These are phyloP conservation scores for Oncorhynchus kisutch DNA, from an alignment of 2,113 vertebrate genomes.

Conservation along the genomic window DNA sequence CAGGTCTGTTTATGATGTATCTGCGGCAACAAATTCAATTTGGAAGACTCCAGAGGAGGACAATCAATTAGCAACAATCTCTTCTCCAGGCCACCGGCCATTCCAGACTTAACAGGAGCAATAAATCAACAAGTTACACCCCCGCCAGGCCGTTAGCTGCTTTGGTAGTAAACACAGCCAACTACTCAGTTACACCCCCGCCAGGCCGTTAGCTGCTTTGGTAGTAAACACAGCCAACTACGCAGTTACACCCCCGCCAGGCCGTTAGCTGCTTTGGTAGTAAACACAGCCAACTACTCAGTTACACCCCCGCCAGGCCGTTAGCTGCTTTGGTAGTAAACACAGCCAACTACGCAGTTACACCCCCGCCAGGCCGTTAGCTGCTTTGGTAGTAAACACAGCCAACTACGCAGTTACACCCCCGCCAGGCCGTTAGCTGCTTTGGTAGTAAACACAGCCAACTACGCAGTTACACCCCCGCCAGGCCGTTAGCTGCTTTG, in stretches of 20 bases:
- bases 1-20: slow-evolving; percentile 19
- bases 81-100: slow-evolving; percentile 46
- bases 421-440: not conserved
- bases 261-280: no score
- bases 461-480: no score
- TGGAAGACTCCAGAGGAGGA: slow-evolving; percentile 38
- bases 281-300: no score
- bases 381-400: no score
- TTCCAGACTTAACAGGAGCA: slow-evolving; percentile 48
- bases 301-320: no score
- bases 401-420: not conserved
- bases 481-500: no score
- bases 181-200: not conserved
- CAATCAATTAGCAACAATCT: slow-evolving; percentile 54
- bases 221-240: not conserved
- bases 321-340: no score
- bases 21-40: not conserved
- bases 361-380: no score
- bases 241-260: no score
- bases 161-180: no score
- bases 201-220: not conserved
- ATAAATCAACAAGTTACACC: slow-evolving; percentile 45
- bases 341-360: no score
- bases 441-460: slow-evolving; percentile 1
- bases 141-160: no score